Percentiles rank a stretch among this genome's conserved stretches.
phyloP scores from a whole-genome alignment of 2,888 invertebrate species.

The Epinotia bilunana region DNA sequence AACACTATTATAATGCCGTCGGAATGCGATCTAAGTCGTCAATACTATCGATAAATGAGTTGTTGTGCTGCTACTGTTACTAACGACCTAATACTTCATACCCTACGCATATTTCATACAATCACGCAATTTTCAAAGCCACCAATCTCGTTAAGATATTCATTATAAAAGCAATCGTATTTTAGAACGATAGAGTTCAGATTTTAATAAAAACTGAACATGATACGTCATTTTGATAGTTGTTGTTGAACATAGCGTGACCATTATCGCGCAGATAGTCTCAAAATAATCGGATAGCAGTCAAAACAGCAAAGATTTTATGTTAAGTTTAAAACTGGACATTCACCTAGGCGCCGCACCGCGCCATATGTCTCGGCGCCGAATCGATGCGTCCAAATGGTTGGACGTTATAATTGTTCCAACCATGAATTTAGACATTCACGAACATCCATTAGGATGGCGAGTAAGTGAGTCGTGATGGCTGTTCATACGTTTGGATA shows the following conservation, averaged over 20 bases:
- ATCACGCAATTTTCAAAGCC: neutral
- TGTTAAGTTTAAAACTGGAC: too few species aligned
- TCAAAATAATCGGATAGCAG: conserved; percentile 63
- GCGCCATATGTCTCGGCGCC: too few species aligned
- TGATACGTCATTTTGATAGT: conserved; percentile 5
- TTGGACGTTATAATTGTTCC: too few species aligned
- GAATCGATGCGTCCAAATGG: too few species aligned
- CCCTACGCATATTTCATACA: conserved; percentile 52
- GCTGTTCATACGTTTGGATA: too few species aligned
- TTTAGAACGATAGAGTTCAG: neutral
- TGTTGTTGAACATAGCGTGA: conserved; percentile 14
- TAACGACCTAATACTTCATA: conserved; percentile 21
- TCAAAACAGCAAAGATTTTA: conserved; percentile 51
- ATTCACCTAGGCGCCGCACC: too few species aligned
- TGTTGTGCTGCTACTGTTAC: conserved; percentile 31
- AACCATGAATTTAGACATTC: too few species aligned
- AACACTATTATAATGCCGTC: conserved; percentile 34
- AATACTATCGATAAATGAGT: conserved; percentile 33
- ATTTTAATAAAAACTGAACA: neutral
- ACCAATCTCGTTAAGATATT: neutral
- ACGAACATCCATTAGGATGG: too few species aligned
- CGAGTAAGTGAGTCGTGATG: too few species aligned
- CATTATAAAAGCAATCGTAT: conserved; percentile 5
- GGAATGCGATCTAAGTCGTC: conserved; percentile 40
- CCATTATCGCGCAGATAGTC: conserved; percentile 50